Base-by-base conservation (phyloP, 1,140 invertebrate genomes). In the Tachypleus tridentatus region DNA sequence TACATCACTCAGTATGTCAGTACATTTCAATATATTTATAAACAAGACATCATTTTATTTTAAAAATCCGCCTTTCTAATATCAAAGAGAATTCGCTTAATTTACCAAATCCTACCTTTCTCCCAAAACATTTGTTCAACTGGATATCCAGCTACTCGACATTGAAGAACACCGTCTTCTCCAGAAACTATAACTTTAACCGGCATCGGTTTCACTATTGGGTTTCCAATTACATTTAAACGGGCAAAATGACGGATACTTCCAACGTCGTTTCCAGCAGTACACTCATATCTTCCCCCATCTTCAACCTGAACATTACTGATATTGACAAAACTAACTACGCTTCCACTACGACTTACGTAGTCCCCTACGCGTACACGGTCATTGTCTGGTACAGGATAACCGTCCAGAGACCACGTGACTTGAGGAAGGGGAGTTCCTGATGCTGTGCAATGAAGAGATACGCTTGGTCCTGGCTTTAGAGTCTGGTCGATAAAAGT, bases 81-180 rank as follows among this genome's bases (percentile, higher is more conserved):
- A 29, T 29, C 29, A 29, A 29, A 29, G 29, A 29, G 29, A 29
- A 29, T 29, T 29, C 29, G 29, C 29, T 29, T 29, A 29, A 29
- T 29, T 29, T 29, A 29, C 29, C 29, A 29, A 29, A 29, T 29
- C 71, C 69, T 71, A 83, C 81, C 91, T 78, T 91, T 84, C 77
- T 94, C 92, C 93, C 94, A 97, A 9, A 88, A 86, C 70, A 97
- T 92, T 56, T 87, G 87, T 70, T 93, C 88, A 70, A 97, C 91
- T 4, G 94, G 94, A 76, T 94, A 92, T 63, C 94, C 94, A 70
- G 92, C 91, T 9, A 96, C 92, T 7, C 93, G 91, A 74, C 93
- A 97, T 66, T 89, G 89, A 0, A 94, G 87, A 62, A 89, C 82
- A 64, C 95, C 80, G 9, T 84, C 89, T 74, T 94, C 89, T 66